Conservation (phyloP, 1,140 invertebrate species). For the Onthophagus taurus region DNA sequence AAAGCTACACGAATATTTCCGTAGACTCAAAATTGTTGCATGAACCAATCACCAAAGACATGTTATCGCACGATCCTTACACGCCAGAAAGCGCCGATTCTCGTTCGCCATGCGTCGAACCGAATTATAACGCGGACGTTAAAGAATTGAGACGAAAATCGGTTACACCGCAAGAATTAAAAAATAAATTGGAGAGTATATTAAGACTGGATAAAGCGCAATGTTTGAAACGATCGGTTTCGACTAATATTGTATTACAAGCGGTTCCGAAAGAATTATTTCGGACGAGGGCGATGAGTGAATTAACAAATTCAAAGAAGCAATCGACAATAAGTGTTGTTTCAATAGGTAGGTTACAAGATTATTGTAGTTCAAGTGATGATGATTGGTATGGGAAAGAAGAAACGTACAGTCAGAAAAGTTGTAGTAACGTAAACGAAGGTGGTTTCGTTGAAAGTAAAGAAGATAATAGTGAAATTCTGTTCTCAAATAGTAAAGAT, state of each 20-base stretch:
- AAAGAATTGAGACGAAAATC: constrained; percentile 17
- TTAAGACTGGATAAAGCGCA: constrained; percentile 20
- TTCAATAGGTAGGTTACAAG: constrained; percentile 21
- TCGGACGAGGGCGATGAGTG: constrained; percentile 23
- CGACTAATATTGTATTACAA: constrained; percentile 19
- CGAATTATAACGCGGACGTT: constrained; percentile 16
- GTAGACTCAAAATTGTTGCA: constrained; percentile 43
- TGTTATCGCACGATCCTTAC: constrained; percentile 53
- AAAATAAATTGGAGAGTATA: constrained; percentile 30
- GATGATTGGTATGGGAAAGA: constrained; percentile 30
- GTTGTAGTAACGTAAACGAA: constrained; percentile 5
- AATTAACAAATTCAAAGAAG: constrained; percentile 13
- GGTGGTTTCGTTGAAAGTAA: neutral
- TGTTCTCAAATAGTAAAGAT: constrained; percentile 7
- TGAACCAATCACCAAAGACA: constrained; percentile 40
- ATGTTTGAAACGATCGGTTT: constrained; percentile 23
- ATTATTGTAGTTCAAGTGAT: constrained; percentile 27
- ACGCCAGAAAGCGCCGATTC: constrained; percentile 69
- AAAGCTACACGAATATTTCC: constrained; percentile 24
- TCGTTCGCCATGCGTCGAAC: constrained; percentile 51
- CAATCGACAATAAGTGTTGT: constrained; percentile 10
- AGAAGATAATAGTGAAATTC: neutral
- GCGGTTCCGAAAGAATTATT: constrained; percentile 15
- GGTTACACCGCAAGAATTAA: constrained; percentile 30
- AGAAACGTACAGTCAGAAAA: constrained; percentile 14